Base-by-base conservation (phyloP, 1,140 invertebrate species). In the Stenopsyche tienmushanensis region DNA sequence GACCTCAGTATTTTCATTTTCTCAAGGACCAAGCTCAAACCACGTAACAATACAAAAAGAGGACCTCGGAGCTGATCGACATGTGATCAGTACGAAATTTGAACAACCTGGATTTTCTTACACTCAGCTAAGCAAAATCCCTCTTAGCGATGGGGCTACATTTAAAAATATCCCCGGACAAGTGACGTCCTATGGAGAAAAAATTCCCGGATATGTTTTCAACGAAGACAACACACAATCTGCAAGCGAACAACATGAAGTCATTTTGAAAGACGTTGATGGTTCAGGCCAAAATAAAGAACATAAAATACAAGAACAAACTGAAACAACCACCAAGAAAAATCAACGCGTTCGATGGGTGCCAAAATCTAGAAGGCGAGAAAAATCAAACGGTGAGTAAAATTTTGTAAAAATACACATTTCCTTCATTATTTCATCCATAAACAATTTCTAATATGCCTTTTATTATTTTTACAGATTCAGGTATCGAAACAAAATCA, bases 141-240 rank as follows among this genome's bases (percentile, higher is more conserved):
- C 67, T 20, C 20, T 69, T 21, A 64, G 65, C 7, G 57, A 50
- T 3, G 54, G 59, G 24, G 23, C 41, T 7, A 18, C 42, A 20
- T 69, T 69, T n/a, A 23, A 59, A 17, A 42, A 42, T 23, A 45
- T 23, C 13, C 44, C 58, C n/a, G 60, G 26, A 20, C 53, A 52
- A 53, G 39, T 63, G 42, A 58, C 67, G 23, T 70, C 68, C 5
- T 70, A 64, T 21, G 64, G 64, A 41, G 60, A 70, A n/a, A 23
- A 50, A 1, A 21, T 70, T 42, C 47, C 60, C 8, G 17, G 57
- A 10, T 18, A 69, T 24, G 52, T 70, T 26, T 70, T 70, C 39
- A 15, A 58, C n/a, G 53, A 60, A 17, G 68, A 69, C 42, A 44
- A 25, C 25, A 20, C 47, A 10, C 47, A 57, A 25, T 45, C 55